Evolutionary conservation across 2,888 invertebrate genomes (phyloP).

Genomic region (Trichopria drosophilae): DNA sequence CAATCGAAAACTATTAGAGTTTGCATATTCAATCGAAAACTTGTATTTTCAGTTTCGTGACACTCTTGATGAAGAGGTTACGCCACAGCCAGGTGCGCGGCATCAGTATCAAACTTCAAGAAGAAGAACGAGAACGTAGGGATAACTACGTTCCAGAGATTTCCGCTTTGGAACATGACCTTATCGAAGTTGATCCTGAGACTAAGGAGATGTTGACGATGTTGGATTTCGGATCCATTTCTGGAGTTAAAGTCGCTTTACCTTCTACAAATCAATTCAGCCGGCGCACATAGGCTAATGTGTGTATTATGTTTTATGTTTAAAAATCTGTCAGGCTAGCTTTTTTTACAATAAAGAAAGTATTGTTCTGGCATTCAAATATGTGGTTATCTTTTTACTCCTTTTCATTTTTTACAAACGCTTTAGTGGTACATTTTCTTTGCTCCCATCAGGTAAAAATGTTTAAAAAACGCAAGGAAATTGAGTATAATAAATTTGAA

Average conservation of each 20-base stretch:
- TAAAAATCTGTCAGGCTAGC: too few relatives aligned
- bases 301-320: too few relatives aligned
- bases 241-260: constrained; percentile 86
- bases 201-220: constrained; percentile 99
- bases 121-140: constrained; percentile 97
- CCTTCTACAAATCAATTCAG: constrained; percentile 66
- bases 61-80: constrained; percentile 98
- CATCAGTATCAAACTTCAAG: constrained; percentile 98
- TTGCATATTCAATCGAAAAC: constrained; percentile 15
- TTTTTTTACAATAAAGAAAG: too few relatives aligned
- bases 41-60: constrained; percentile 79
- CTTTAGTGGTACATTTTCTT: too few relatives aligned
- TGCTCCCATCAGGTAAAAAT: too few relatives aligned
- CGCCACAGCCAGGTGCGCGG: constrained; percentile 97
- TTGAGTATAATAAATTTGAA: too few relatives aligned
- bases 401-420: too few relatives aligned
- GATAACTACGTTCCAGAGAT: constrained; percentile 99
- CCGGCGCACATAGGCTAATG: too few relatives aligned
- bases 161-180: constrained; percentile 92
- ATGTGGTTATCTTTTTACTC: too few relatives aligned
- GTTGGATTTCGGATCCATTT: constrained; percentile 92
- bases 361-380: too few relatives aligned
- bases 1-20: constrained; percentile 71
- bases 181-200: constrained; percentile 96
- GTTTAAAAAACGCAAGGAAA: too few relatives aligned